Evolutionary conservation across 2,797 vertebrate genomes (phyloP).

Genomic region (Spinus olivaceus): DNA sequence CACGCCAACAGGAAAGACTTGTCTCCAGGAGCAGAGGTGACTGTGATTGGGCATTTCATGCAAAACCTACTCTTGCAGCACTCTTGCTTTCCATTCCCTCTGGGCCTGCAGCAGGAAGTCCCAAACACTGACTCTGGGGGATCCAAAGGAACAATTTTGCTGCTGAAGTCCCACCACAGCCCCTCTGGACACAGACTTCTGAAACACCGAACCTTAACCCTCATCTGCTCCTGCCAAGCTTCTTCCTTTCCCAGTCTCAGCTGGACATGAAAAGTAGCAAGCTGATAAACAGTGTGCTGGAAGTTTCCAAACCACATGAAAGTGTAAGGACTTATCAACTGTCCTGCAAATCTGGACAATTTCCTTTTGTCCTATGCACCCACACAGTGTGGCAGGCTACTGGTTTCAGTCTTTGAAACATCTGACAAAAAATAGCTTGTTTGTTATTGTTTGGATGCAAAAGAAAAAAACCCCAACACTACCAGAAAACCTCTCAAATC

Average conservation of each 20-base stretch:
- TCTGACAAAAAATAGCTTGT: neutral
- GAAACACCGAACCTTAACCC: neutral
- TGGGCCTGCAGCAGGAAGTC: conserved; percentile 43
- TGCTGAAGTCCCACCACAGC: conserved; percentile 27
- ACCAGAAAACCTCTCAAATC: neutral
- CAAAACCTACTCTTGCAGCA: conserved; percentile 36
- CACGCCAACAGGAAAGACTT: neutral
- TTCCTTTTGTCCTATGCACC: conserved; percentile 19
- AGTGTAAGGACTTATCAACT: neutral
- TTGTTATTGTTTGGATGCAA: neutral
- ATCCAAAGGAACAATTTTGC: conserved; percentile 46
- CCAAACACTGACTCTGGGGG: neutral
- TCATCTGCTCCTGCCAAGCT: conserved; percentile 29
- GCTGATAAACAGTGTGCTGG: conserved; percentile 3
- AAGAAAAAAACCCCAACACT: neutral
- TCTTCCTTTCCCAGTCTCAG: conserved; percentile 62
- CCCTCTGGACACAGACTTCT: neutral
- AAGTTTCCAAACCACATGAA: conserved; percentile 44
- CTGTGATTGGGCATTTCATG: neutral
- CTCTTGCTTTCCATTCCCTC: conserved; percentile 20
- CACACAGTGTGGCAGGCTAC: neutral
- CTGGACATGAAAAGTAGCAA: neutral
- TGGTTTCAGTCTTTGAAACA: neutral
- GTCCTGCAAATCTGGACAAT: conserved; percentile 45
- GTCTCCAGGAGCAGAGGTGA: neutral